These are phyloP conservation scores for Microctenopoma steveboyesi DNA, from an alignment of 2,797 vertebrate species.

Conservation along the genomic window DNA sequence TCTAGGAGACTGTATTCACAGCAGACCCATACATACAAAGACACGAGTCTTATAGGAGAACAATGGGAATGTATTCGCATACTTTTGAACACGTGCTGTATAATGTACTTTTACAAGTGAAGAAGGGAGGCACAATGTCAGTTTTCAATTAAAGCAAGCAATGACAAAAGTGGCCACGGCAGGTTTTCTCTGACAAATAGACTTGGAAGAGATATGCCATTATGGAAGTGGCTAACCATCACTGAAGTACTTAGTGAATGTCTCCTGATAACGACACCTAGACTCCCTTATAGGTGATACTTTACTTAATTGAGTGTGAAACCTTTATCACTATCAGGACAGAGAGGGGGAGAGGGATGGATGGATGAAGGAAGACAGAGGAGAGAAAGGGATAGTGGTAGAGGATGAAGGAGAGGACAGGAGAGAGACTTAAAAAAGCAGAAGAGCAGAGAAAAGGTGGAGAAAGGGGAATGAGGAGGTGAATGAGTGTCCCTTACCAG, in stretches of 20 bases:
- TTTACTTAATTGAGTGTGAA: conserved; percentile 80
- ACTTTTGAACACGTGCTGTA: conserved; percentile 1
- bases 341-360: conserved; percentile 53
- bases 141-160: conserved; percentile 59
- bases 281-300: conserved; percentile 77
- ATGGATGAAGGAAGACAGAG: conserved; percentile 44
- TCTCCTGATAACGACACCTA: conserved; percentile 71
- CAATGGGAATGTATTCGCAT: background rate
- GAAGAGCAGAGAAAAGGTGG: conserved; percentile 55
- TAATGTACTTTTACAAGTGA: conserved; percentile 3
- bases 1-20: background rate
- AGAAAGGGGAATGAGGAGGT: conserved; percentile 55
- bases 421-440: conserved; percentile 57
- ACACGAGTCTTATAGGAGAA: background rate
- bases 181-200: conserved; percentile 67
- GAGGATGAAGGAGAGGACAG: conserved; percentile 74
- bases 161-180: conserved; percentile 50
- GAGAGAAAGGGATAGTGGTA: conserved; percentile 35
- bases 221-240: conserved; percentile 73
- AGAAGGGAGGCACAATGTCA: conserved; percentile 35
- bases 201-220: conserved; percentile 61
- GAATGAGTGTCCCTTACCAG: conserved; percentile 69
- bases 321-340: conserved; percentile 76
- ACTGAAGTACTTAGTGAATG: conserved; percentile 73
- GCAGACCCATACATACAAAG: background rate